Evolutionary conservation across 2,113 vertebrate species (phyloP).

Genomic region (Hemichromis elongatus): DNA sequence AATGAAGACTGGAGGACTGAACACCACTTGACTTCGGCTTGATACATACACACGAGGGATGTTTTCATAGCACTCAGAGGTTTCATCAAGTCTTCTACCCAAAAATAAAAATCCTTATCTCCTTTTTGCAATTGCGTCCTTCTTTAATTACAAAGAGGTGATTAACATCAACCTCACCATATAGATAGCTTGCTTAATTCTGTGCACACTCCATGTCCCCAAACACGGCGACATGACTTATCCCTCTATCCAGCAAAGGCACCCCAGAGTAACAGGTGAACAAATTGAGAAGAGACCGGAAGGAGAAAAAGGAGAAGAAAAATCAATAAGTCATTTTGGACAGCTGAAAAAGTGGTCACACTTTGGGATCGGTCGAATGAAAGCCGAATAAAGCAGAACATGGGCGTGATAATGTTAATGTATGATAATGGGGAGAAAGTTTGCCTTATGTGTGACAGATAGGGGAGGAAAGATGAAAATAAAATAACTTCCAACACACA

Average conservation of each 20-base stretch:
- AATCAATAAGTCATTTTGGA: conserved; percentile 67
- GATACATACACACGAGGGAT: background rate
- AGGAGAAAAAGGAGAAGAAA: conserved; percentile 23
- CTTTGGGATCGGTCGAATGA: background rate
- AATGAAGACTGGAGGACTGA: background rate
- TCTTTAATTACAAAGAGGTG: conserved; percentile 9
- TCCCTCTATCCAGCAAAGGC: conserved; percentile 13
- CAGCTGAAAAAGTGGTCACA: conserved; percentile 18
- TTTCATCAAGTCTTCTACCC: background rate
- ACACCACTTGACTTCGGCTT: rapidly evolving
- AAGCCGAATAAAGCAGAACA: conserved; percentile 47
- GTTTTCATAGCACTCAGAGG: background rate
- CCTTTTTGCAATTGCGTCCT: background rate
- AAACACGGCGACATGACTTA: conserved; percentile 3
- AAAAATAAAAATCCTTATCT: background rate
- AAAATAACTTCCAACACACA: background rate
- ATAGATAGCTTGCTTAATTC: conserved; percentile 4
- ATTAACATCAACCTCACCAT: background rate
- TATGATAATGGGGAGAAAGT: conserved; percentile 31
- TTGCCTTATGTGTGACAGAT: conserved; percentile 1
- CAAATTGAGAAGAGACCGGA: conserved; percentile 42
- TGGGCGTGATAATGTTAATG: conserved; percentile 33
- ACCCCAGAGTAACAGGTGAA: conserved; percentile 51
- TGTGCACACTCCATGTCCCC: conserved; percentile 3
- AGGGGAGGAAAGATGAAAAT: background rate